Base-by-base conservation (phyloP, 2,113 vertebrate genomes). In the Mormyrus lacerda region DNA sequence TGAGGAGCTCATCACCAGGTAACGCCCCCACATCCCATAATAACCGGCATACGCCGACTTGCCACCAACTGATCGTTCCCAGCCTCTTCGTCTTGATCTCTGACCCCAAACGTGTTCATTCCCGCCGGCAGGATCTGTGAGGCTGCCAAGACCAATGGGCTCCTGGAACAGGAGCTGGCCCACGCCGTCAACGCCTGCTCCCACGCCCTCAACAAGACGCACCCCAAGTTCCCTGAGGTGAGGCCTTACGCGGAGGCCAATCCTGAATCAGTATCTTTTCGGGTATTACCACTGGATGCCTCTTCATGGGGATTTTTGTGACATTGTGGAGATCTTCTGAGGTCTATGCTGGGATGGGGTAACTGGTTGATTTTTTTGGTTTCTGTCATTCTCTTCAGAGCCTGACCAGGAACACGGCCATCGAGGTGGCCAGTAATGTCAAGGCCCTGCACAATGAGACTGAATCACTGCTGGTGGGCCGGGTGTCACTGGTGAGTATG, bases 191-290 rank as follows among this genome's bases (percentile, higher is more conserved):
- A 99, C 8, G 98, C 98, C 0, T 97, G 97, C 45, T 99, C 98
- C 2, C 98, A 99, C n/a, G 98, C 98, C 45, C 97, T 99, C 95
- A 98, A 99, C 94, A 99, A 99, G 96, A 98, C 97, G 79, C 98
- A 98, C 91, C 97, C 97, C 1, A 96, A 96, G 92, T 98, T 97
- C 94, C 97, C 98, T 2, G 98, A 99, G 98, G 98, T 99, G 92
- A 95, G 94, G 0, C 0, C 11, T 35, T 73, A 35, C 1, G 11
- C 3, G 31, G 35, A 58, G 2, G 17, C 83, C 3, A 15, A 17
- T 27, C 21, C 53, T 27, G 24, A 42, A n/a, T n/a, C 76, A 35
- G 39, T 19, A 19, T 15, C 47, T 42, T 31, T 48, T 27, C 10
- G n/a, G n/a, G n/a, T 27, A 2, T 85, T 11, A 48, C n/a, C 47